Evolutionary conservation across 2,888 invertebrate genomes (phyloP), one percentile per base, ranked within the genome.

Genomic region (Xylota sylvarum): DNA sequence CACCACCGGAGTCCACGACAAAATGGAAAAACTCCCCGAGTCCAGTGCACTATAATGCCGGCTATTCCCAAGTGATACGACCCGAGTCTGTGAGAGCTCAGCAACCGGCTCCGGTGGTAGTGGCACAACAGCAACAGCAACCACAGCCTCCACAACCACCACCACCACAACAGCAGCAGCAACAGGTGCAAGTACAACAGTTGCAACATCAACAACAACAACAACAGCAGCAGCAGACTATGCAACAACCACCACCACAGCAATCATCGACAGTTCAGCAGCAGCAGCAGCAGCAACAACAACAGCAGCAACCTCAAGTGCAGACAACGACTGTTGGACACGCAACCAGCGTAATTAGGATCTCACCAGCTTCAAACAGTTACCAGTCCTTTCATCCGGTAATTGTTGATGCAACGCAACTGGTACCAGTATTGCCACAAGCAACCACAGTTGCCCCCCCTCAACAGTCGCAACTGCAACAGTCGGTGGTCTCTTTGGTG

Each of bases 301-400:
- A 14, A 56, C 81, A 81, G 27, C 86, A 86, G 9, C 89, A 88
- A 7, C 70, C 85, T n/a, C 64, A 84, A 58, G 89, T 88, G 77
- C 90, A 87, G 89, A 90, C 79, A 89, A 91, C 89, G 89, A 92
- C 94, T 52, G 94, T 93, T 27, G 92, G 93, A 10, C 93, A 95
- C 81, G 95, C 95, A 55, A 96, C 97, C 32, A 97, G 97, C 93
- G 97, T 97, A 43, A 97, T 97, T 90, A 93, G 97, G 90, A 96
- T 97, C 90, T 97, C 97, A 1, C 97, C 97, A 10, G 96, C 95
- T 88, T 94, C 95, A 5, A 92, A 89, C 55, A 89, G 89, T 48
- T 89, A 88, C 80, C 92, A 92, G 82, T 90, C 92, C 62, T 93
- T 93, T 91, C 93, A 94, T 90, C 96, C 96, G 77, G 96, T 97